phyloP scores from a whole-genome alignment of 2,113 vertebrate species.

The Semnopithecus entellus region DNA sequence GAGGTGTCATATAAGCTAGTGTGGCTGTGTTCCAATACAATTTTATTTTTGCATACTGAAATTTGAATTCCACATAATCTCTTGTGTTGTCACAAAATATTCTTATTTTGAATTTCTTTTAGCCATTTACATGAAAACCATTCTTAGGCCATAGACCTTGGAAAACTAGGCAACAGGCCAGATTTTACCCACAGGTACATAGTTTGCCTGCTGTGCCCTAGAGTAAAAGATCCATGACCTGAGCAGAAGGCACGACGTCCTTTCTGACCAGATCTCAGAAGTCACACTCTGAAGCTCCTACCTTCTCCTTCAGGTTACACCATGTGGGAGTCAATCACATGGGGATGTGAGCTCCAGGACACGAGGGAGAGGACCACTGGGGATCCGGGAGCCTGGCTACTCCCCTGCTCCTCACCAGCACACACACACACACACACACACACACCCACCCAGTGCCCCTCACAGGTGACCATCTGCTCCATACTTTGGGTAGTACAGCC shows the following conservation, averaged over 20 bases:
- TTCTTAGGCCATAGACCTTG: not conserved
- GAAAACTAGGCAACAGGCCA: not conserved
- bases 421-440: too few species aligned
- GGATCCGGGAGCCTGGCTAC: not conserved
- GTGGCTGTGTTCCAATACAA: not conserved
- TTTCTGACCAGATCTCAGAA: not conserved
- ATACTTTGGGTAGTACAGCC: not conserved
- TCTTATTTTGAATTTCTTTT: not conserved
- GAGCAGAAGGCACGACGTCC: rapidly evolving
- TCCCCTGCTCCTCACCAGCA: too few species aligned
- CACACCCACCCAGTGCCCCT: too few species aligned
- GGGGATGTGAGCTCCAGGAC: not conserved
- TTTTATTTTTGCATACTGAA: not conserved
- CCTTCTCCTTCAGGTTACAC: rapidly evolving
- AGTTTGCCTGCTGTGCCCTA: not conserved
- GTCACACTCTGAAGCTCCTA: not conserved
- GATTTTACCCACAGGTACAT: not conserved
- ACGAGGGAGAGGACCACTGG: not conserved
- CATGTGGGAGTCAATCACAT: rapidly evolving
- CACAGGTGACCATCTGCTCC: not conserved
- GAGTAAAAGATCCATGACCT: too few species aligned
- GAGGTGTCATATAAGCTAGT: rapidly evolving
- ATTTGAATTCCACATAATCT: not conserved
- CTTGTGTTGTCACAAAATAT: not conserved
- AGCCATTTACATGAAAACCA: not conserved